Percentiles rank a stretch among this genome's conserved stretches.
Evolutionary conservation across 2,113 vertebrate genomes (phyloP).

Genomic region (Phylloscopus trochilus): DNA sequence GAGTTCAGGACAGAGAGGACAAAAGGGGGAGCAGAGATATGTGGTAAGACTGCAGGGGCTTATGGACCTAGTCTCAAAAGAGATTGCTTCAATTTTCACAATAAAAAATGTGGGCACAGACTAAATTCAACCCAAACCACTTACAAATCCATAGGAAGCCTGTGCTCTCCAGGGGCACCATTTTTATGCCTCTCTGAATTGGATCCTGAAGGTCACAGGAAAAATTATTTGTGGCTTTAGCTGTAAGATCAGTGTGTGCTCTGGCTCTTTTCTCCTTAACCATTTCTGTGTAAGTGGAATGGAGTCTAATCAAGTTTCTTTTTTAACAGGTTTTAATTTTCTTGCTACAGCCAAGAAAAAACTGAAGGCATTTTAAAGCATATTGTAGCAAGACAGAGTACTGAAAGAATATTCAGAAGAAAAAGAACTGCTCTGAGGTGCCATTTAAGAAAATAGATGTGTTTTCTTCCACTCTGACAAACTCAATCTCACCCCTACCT

Average conservation of each 20-base stretch:
- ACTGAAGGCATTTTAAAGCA: not conserved
- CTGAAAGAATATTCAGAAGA: not conserved
- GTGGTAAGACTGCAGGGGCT: not conserved
- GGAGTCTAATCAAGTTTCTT: not conserved
- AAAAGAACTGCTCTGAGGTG: not conserved
- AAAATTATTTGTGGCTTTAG: conserved; percentile 21
- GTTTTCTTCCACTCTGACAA: not conserved
- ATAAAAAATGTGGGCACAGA: not conserved
- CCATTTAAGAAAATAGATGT: not conserved
- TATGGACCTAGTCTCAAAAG: not conserved
- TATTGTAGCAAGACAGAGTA: not conserved
- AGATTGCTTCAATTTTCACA: not conserved
- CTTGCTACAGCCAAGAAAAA: not conserved
- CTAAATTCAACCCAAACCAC: not conserved
- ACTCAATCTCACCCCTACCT: not conserved
- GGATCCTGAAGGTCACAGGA: not conserved
- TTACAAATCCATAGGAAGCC: not conserved
- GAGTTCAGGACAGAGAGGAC: not conserved
- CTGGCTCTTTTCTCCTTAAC: conserved; percentile 1
- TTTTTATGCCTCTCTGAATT: not conserved
- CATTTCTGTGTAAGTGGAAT: not conserved
- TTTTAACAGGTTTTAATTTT: not conserved
- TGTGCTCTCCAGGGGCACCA: not conserved
- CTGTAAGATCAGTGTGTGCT: not conserved
- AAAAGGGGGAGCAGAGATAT: not conserved